Evolutionary conservation across 2,113 vertebrate species (phyloP).

Genomic region (Rostratula benghalensis): DNA sequence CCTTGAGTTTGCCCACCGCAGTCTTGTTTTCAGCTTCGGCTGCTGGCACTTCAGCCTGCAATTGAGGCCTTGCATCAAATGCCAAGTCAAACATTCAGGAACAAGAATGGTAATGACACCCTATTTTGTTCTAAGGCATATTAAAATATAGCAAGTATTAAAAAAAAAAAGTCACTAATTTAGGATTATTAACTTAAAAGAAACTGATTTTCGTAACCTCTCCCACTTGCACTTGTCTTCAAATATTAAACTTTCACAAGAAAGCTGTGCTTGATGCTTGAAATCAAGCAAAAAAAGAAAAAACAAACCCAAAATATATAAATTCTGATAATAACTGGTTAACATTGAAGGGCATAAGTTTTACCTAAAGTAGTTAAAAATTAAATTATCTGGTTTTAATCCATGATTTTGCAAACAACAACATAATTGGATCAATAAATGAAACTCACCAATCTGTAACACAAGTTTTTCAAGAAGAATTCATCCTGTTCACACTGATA

Average conservation of each 20-base stretch:
- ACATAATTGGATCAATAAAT: not conserved
- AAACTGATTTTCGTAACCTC: constrained; percentile 11
- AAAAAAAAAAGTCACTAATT: constrained; percentile 29
- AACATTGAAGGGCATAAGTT: not conserved
- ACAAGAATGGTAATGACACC: constrained; percentile 61
- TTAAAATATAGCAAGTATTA: constrained; percentile 44
- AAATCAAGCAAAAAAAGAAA: not conserved
- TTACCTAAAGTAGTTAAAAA: not conserved
- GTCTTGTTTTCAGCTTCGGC: constrained; percentile 62
- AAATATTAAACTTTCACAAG: constrained; percentile 2
- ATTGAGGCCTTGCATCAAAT: constrained; percentile 55
- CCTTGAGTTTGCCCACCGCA: constrained; percentile 61
- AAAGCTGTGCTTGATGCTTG: not conserved
- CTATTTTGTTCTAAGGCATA: constrained; percentile 58
- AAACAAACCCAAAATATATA: not conserved
- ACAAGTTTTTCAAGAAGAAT: not conserved
- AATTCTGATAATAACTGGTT: not conserved
- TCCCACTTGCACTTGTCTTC: constrained; percentile 18
- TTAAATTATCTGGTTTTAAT: not conserved
- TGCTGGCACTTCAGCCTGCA: constrained; percentile 53
- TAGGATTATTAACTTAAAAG: constrained; percentile 4
- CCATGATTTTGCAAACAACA: not conserved
- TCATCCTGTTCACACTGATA: not conserved
- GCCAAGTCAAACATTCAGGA: constrained; percentile 70
- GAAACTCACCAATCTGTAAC: not conserved